phyloP scores from a whole-genome alignment of 2,797 vertebrate species.

The Gymnothorax reevesii region DNA sequence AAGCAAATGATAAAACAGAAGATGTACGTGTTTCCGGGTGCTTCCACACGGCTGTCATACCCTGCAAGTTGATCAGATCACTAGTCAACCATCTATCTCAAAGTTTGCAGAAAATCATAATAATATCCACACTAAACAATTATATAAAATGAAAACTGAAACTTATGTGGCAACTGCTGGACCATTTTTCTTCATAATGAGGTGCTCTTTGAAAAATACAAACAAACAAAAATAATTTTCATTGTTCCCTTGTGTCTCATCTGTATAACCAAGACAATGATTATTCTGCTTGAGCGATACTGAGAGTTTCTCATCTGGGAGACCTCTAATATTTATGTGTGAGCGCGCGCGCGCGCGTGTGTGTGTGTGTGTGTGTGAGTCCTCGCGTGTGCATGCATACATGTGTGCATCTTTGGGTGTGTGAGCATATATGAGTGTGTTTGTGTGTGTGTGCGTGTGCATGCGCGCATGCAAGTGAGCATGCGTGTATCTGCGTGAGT shows the following conservation, averaged over 20 bases:
- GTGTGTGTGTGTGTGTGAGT: neutral
- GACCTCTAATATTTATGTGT: neutral
- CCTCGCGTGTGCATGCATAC: too few relatives aligned
- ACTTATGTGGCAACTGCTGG: neutral
- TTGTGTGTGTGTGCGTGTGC: too few relatives aligned
- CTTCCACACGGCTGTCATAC: neutral
- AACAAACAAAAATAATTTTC: neutral
- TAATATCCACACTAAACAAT: neutral
- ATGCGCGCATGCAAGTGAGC: too few relatives aligned
- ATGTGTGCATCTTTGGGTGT: too few relatives aligned
- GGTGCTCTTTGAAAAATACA: neutral
- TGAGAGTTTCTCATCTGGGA: neutral
- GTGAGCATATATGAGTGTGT: too few relatives aligned
- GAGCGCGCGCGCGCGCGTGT: neutral
- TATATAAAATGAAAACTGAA: neutral
- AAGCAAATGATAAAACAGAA: neutral
- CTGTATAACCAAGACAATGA: neutral
- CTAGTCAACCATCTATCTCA: neutral
- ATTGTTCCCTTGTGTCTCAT: slow-evolving; percentile 8
- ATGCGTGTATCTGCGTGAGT: too few relatives aligned
- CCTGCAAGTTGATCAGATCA: neutral
- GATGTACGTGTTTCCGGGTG: neutral
- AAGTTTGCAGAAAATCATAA: neutral
- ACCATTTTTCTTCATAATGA: slow-evolving; percentile 10
- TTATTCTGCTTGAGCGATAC: neutral